Evolutionary conservation across 2,888 invertebrate genomes (phyloP).

Genomic region (Melanophora roralis): DNA sequence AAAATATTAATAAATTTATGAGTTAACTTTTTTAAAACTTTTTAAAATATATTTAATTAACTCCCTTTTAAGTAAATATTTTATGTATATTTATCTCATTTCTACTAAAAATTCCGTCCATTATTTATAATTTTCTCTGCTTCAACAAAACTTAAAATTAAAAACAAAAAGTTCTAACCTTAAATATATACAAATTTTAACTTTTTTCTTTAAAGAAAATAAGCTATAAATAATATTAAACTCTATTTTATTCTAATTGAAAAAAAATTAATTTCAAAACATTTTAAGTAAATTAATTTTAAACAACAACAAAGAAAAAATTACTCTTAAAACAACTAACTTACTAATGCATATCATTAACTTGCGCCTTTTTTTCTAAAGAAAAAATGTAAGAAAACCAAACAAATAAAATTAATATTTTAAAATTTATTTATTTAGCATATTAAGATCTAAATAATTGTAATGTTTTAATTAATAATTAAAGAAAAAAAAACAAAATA

Average conservation of each 20-base stretch:
- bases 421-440: constrained; percentile 55
- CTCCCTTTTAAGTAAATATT: background rate
- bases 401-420: constrained; percentile 29
- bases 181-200: constrained; percentile 57
- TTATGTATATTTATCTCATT: constrained; percentile 16
- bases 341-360: constrained; percentile 77
- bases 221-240: constrained; percentile 30
- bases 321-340: constrained; percentile 26
- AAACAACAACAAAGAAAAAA: constrained; percentile 23
- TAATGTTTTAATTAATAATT: constrained; percentile 56
- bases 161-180: background rate
- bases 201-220: constrained; percentile 66
- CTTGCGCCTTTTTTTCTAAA: constrained; percentile 74
- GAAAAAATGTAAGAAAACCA: constrained; percentile 52
- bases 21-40: constrained; percentile 17
- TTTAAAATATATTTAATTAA: background rate
- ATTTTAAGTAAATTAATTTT: background rate
- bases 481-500: constrained; percentile 58
- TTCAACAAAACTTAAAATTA: constrained; percentile 60
- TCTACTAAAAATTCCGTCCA: constrained; percentile 76
- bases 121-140: constrained; percentile 65
- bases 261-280: constrained; percentile 35
- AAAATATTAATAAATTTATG: constrained; percentile 1
- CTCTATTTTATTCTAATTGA: background rate
- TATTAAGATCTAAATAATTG: constrained; percentile 53